phyloP scores from a whole-genome alignment of 2,113 vertebrate genomes.

The Phodopus roborovskii region DNA sequence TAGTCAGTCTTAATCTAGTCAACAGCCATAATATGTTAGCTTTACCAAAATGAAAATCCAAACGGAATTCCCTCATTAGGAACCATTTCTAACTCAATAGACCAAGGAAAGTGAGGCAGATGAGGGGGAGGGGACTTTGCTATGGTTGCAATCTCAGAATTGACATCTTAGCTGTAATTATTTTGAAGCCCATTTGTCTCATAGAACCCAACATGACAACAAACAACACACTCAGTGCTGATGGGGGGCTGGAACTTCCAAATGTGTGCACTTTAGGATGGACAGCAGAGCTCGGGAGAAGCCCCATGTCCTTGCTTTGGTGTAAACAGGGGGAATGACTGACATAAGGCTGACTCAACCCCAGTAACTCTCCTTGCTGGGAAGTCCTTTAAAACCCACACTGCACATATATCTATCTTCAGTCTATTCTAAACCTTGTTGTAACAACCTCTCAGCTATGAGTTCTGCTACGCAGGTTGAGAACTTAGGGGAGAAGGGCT shows the following conservation, averaged over 20 bases:
- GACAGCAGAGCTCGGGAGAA: background rate
- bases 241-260: too few relatives aligned
- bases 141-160: background rate
- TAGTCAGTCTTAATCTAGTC: background rate
- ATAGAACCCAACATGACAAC: too few relatives aligned
- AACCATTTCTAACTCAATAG: background rate
- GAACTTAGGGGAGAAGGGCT: background rate
- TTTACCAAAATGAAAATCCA: background rate
- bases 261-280: background rate
- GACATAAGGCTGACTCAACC: background rate
- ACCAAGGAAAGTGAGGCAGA: background rate
- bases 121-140: too few relatives aligned
- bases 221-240: background rate
- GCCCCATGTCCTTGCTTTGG: background rate
- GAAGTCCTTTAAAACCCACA: background rate
- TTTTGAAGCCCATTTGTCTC: background rate
- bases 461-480: background rate
- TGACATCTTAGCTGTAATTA: accelerated
- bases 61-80: accelerated
- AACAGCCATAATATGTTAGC: background rate
- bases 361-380: background rate
- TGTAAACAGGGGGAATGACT: background rate
- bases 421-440: background rate
- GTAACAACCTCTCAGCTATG: background rate
- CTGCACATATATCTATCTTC: too few relatives aligned